Percentiles rank a stretch among this genome's conserved stretches.
Evolutionary conservation across 2,888 invertebrate species (phyloP).

Genomic region (Machimus atricapillus): DNA sequence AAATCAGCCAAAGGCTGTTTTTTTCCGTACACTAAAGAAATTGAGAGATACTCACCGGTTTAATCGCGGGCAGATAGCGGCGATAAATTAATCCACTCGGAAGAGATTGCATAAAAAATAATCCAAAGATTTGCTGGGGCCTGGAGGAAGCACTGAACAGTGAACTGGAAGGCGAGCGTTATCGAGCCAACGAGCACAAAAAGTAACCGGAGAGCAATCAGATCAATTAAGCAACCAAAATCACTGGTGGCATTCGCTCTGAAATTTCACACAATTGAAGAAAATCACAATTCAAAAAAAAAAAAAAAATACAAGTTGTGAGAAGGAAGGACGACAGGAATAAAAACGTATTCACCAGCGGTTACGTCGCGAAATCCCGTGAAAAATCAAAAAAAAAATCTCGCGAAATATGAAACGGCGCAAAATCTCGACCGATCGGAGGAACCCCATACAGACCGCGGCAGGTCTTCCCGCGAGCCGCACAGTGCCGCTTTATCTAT

Average conservation of each 20-base stretch:
- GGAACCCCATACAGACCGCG: neutral
- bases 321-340: neutral
- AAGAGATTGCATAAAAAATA: constrained; percentile 11
- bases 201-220: neutral
- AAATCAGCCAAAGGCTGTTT: neutral
- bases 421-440: neutral
- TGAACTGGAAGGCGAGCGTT: constrained; percentile 22
- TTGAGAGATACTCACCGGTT: neutral
- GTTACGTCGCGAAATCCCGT: neutral
- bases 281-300: neutral
- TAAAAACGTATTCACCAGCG: neutral
- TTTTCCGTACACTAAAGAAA: neutral
- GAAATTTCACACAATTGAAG: neutral
- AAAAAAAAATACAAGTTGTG: neutral
- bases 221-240: neutral
- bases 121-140: neutral
- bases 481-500: neutral
- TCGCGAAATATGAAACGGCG: neutral
- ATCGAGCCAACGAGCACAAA: neutral
- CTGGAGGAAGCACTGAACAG: constrained; percentile 15
- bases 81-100: constrained; percentile 15
- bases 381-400: neutral
- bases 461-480: neutral
- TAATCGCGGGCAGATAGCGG: neutral
- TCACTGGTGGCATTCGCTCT: neutral